Percentiles rank a stretch among this genome's conserved stretches.
Evolutionary conservation across 2,797 vertebrate species (phyloP).

Genomic region (Anabacerthia variegaticeps): DNA sequence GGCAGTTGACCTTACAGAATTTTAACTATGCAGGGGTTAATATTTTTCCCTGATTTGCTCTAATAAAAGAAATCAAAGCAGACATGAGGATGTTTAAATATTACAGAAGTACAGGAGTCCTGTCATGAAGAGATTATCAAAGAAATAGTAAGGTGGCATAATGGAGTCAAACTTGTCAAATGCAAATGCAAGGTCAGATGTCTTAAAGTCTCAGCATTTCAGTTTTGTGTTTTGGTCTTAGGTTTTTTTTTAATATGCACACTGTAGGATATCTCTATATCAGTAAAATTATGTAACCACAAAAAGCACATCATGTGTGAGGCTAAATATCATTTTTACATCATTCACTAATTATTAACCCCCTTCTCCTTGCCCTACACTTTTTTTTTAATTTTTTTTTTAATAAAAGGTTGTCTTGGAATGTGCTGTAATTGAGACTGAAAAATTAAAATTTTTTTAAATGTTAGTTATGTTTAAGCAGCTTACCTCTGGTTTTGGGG

Average conservation of each 20-base stretch:
- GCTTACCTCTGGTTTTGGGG: neutral
- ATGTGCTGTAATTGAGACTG: neutral
- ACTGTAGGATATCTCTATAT: neutral
- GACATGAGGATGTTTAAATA: neutral
- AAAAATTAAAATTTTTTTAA: neutral
- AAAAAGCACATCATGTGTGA: neutral
- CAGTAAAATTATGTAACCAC: neutral
- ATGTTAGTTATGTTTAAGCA: neutral
- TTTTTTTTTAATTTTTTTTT: neutral
- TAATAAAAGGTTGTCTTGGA: neutral
- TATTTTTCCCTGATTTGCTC: constrained; percentile 4
- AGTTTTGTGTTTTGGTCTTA: neutral
- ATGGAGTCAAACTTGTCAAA: neutral
- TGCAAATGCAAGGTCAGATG: neutral
- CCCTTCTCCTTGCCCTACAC: neutral
- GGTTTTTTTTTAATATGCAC: neutral
- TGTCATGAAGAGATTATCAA: neutral
- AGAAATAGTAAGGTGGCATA: neutral
- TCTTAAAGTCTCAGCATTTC: neutral
- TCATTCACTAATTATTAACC: neutral
- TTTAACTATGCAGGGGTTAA: constrained; percentile 6
- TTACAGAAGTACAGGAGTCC: neutral
- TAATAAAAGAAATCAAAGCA: constrained; percentile 15
- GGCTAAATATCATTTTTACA: neutral
- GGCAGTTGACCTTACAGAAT: constrained; percentile 14